phyloP scores from a whole-genome alignment of 2,888 invertebrate species.

The Sipha maydis region DNA sequence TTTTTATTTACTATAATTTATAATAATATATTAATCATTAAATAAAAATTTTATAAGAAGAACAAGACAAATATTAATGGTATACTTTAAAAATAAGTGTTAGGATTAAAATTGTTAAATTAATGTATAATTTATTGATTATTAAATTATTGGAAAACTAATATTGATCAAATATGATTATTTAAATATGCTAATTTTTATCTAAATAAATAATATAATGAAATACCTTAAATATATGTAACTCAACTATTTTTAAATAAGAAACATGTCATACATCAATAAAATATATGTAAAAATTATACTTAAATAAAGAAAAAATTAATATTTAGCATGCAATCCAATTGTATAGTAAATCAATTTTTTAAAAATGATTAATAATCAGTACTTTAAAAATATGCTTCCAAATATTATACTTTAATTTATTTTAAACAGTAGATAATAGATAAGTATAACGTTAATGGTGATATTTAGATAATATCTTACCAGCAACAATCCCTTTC shows the following conservation, averaged over 20 bases:
- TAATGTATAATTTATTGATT: not conserved
- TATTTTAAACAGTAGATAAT: not conserved
- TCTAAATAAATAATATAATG: too few species aligned
- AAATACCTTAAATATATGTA: too few species aligned
- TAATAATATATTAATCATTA: not conserved
- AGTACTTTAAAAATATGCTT: not conserved
- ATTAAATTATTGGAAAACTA: not conserved
- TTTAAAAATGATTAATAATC: not conserved
- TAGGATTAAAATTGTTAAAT: too few species aligned
- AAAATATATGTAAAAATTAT: too few species aligned
- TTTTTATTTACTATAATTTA: not conserved
- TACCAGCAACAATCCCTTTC: constrained; percentile 87
- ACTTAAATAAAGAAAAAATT: too few species aligned
- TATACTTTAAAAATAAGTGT: not conserved
- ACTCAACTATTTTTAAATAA: too few species aligned
- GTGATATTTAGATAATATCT: not conserved
- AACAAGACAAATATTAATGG: not conserved
- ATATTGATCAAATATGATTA: not conserved
- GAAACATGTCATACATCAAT: too few species aligned
- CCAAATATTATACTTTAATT: not conserved
- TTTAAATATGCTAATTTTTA: not conserved
- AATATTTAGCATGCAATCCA: too few species aligned
- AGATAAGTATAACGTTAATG: not conserved
- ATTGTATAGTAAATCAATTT: too few species aligned
- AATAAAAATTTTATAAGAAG: not conserved